Conservation (phyloP, 2,113 vertebrate species). For the Rhabdomys dilectus region DNA sequence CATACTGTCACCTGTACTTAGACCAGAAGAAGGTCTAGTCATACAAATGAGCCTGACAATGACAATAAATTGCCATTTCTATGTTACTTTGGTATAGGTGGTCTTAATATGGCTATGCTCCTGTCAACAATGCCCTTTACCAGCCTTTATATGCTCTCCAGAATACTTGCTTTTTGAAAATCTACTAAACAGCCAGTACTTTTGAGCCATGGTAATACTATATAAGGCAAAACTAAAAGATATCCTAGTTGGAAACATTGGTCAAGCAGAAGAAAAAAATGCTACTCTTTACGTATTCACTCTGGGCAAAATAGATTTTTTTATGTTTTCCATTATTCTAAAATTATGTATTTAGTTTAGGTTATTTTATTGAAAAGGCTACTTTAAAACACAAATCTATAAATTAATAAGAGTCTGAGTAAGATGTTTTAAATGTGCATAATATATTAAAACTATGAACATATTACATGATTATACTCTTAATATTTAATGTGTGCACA, state of each 20-base stretch:
- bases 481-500: background rate
- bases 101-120: background rate
- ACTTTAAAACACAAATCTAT: background rate
- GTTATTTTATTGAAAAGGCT: background rate
- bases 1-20: background rate
- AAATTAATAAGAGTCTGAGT: background rate
- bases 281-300: background rate
- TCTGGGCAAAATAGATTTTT: background rate
- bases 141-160: background rate
- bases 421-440: background rate
- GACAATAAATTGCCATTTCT: background rate
- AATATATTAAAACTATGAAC: background rate
- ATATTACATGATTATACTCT: background rate
- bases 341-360: background rate
- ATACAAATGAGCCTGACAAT: background rate
- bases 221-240: background rate
- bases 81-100: background rate
- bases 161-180: background rate
- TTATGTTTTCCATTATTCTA: background rate
- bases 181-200: background rate
- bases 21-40: background rate
- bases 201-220: background rate
- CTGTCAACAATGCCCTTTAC: background rate
- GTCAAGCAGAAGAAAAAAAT: background rate
- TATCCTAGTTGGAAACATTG: background rate